Percentiles rank a stretch among this genome's conserved stretches.
Conservation (phyloP, 2,113 vertebrate genomes). For the Riparia riparia region DNA sequence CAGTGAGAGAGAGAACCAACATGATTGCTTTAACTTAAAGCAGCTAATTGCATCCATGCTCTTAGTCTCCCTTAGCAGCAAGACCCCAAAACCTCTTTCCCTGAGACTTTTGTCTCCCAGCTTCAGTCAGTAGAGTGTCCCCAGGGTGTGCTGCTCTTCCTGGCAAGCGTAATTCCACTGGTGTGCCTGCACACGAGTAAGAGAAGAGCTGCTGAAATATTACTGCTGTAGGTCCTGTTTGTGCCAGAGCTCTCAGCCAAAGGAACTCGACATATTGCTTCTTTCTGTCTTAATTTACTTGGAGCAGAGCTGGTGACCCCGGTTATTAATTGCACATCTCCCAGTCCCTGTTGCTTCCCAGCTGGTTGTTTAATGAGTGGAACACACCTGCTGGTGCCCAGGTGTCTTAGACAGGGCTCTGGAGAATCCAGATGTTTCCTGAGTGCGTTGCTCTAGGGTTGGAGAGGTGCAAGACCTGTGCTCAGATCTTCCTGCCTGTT, state of each 20-base stretch:
- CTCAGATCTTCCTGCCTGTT: not conserved
- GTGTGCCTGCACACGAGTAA: rapidly evolving
- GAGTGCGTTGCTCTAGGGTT: rapidly evolving
- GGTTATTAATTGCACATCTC: not conserved
- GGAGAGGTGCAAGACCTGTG: rapidly evolving
- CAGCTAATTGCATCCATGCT: not conserved
- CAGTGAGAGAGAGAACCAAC: not conserved
- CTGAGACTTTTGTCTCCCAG: not conserved
- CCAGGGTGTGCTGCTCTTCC: not conserved
- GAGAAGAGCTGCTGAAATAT: not conserved
- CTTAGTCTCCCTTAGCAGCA: not conserved
- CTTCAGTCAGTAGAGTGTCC: not conserved
- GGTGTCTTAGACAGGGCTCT: not conserved
- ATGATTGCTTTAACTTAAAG: not conserved
- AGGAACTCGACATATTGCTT: not conserved
- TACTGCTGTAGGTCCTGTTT: not conserved
- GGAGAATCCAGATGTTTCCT: not conserved
- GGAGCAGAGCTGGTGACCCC: not conserved
- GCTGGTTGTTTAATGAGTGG: not conserved
- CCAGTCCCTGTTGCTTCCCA: not conserved
- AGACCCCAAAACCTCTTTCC: not conserved
- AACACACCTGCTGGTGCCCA: not conserved
- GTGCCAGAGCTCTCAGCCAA: not conserved
- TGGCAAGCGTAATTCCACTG: not conserved
- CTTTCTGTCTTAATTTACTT: conserved; percentile 34